phyloP scores from a whole-genome alignment of 2,113 vertebrate species.

The Otis tarda region DNA sequence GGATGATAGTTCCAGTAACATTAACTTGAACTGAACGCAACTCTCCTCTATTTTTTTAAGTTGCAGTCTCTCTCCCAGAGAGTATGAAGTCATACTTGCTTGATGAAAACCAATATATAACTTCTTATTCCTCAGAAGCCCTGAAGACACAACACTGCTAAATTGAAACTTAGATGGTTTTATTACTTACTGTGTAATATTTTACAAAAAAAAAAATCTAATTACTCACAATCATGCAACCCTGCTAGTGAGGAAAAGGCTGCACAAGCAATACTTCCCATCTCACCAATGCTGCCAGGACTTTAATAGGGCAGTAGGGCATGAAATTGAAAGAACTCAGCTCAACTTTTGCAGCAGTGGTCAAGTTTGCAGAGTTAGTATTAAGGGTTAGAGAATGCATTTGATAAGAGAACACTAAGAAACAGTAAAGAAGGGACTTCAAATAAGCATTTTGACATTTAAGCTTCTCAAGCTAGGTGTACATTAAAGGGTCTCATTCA shows the following conservation, averaged over 20 bases:
- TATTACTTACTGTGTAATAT: conserved; percentile 16
- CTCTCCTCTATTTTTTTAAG: neutral
- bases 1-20: neutral
- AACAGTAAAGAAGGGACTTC: neutral
- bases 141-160: neutral
- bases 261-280: neutral
- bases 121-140: neutral
- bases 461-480: neutral
- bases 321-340: neutral
- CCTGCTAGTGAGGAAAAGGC: neutral
- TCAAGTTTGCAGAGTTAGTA: neutral
- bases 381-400: neutral
- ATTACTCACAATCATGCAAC: neutral
- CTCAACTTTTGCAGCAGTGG: neutral
- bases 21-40: neutral
- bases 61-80: neutral
- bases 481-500: neutral
- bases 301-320: neutral
- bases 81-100: neutral
- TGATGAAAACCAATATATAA: conserved; percentile 18
- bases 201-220: neutral
- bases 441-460: neutral
- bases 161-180: neutral
- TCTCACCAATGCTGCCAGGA: neutral
- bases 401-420: neutral